Base-by-base conservation (phyloP, 2,888 invertebrate species). In the Drosophila subquinaria region DNA sequence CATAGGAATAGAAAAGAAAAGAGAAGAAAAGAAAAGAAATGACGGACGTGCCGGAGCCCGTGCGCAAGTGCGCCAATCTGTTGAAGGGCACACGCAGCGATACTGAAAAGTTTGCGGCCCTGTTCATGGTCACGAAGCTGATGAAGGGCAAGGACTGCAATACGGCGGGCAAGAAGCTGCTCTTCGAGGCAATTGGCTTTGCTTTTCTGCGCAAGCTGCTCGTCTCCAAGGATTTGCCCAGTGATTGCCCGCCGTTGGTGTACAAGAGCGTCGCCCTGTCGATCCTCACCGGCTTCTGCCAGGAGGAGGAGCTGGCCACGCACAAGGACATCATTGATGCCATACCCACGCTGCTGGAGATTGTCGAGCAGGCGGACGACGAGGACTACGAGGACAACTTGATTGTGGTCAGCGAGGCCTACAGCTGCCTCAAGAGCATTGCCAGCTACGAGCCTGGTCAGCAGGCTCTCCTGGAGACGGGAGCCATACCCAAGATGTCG, bases 181-280 rank as follows among this genome's bases (percentile, higher is more conserved):
- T 98, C 3, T 97, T 98, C 89, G 97, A 98, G 93, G 97, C 97
- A 1, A 97, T 98, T 85, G 98, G 98, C 23, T 96, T 97, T 85
- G 95, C 96, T 77, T 98, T 98, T 92, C 92, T 98, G 55, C 95
- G 96, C 90, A 96, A 97, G 82, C 93, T 98, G 57, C 93, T 98
- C 33, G 95, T 95, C 47, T 95, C 96, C 77, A 94, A 95, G 81
- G 95, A 95, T 90, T 95, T 96, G 23, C 96, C 97, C 52, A 96
- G 96, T 80, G 98, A 97, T 90, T 98, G 98, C 90, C 97, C 97
- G 4, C 96, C 97, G 0, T 95, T 96, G 66, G 96, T 98, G 40
- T 98, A 97, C 94, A 98, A 97, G 93, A 97, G 97, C 10, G 96
- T 98, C 48, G 98, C 98, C 0, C 93, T 98, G 43, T 97, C 97